Conservation (phyloP, 2,797 vertebrate species). For the Microchirus variegatus region DNA sequence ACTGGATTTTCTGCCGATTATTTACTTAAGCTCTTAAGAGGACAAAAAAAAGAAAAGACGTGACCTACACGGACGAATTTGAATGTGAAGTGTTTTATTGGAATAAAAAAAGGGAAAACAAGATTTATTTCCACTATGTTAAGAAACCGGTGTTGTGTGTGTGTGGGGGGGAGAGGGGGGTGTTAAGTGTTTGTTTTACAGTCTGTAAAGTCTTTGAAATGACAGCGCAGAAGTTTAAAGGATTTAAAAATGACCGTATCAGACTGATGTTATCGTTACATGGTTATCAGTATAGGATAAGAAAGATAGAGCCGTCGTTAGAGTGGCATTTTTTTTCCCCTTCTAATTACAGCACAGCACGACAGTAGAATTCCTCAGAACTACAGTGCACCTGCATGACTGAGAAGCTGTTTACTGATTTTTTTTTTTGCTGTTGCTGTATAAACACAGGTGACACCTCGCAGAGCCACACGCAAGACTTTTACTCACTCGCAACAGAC, state of each 20-base stretch:
- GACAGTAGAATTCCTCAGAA: background rate
- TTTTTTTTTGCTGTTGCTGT: constrained; percentile 31
- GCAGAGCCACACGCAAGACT: background rate
- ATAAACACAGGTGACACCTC: constrained; percentile 7
- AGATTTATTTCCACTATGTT: too few species aligned
- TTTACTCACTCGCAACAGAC: background rate
- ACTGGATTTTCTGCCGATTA: background rate
- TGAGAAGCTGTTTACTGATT: constrained; percentile 44
- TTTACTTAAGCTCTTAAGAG: background rate
- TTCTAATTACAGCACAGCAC: background rate
- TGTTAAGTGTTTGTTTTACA: too few species aligned
- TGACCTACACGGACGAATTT: background rate
- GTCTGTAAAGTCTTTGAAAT: too few species aligned
- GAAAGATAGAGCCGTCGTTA: too few species aligned
- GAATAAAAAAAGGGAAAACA: too few species aligned
- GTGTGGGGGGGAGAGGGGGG: too few species aligned
- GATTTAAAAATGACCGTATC: too few species aligned
- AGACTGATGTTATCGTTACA: too few species aligned
- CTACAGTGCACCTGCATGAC: constrained; percentile 9
- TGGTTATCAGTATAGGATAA: too few species aligned
- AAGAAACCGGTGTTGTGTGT: too few species aligned
- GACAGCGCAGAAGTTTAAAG: too few species aligned
- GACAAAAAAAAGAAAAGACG: background rate
- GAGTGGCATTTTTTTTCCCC: background rate
- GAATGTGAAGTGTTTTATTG: background rate